Evolutionary conservation across 92 coral and sea anemone genomes (phyloP), one percentile per base, ranked within the genome.

Genomic region (Blastomussa wellsi): DNA sequence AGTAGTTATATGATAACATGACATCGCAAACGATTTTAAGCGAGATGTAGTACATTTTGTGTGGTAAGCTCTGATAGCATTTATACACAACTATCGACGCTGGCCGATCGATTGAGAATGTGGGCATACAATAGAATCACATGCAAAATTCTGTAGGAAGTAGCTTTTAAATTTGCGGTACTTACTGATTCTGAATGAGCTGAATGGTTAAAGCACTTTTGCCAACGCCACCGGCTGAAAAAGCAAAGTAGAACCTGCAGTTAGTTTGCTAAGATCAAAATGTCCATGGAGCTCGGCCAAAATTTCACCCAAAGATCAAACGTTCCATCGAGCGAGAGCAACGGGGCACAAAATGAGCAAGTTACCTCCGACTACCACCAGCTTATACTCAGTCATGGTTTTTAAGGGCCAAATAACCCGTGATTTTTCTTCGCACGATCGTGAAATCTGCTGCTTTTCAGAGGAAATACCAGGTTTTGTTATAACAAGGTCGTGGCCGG

Each of bases 181-280:
- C 98, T 96, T 74, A 96, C 98, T 96, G 98, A 79, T 96, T 96
- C 80, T 96, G 98, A n/a, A 96, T 96, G 9, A 96, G 98, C 85
- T 96, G 98, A 51, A 96, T 96, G 19, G 98, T 96, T 89, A 96
- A 86, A 4, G 98, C 98, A 77, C 98, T 96, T 60, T 96, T 96
- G 41, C 98, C 98, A 66, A 96, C 98, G 81, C 98, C 98, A 37
- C 98, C 98, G 89, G 98, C 98, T 96, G 88, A 47, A 84, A 84
- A 82, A 78, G 76, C 28, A 78, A 70, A 72, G 79, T 20, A 62
- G 2, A 74, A 24, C 42, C 20, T 60, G 22, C 26, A 41, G 28
- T 57, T 26, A 41, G 73, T 6, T 76, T 55, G 48, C 71, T 20
- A 52, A 31, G 71, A 73, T 49, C 76, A 70, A 48, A n/a, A 55